Base-by-base conservation (phyloP, 2,888 invertebrate genomes). In the Ectemnius cavifrons region DNA sequence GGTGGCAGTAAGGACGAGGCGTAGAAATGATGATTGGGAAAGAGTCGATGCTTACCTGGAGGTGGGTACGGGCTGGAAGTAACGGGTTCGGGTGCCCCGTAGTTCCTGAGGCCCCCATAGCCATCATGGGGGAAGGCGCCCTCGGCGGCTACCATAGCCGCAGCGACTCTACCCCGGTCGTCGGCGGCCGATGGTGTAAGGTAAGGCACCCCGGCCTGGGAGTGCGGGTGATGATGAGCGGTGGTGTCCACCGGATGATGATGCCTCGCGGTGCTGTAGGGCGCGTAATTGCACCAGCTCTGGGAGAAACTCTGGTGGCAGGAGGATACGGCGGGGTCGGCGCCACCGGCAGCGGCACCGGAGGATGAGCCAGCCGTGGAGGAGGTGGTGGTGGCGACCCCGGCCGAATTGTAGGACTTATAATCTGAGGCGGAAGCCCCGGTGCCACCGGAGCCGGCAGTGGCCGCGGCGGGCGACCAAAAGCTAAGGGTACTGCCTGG, bases 1-100 rank as follows among this genome's bases (percentile, higher is more conserved):
- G 52, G 52, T 23, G 23, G 14, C 49, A 49, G 49, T n/a, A 52
- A 18, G 52, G 18, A 52, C 5, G 11, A 11, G 37, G 11, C 37
- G 37, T 8, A 37, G 37, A 37, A 37, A 6, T 37, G 37, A 11
- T 11, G 23, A 23, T 23, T 23, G 11, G 37, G 37, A 37, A 37
- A 37, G 86, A 87, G 82, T 86, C 81, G 88, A 89, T 92, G 93
- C 89, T 93, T 94, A 94, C 96, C 95, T 93, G 96, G 94, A 88
- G 96, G 95, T 88, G 95, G 95, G 87, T 96, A 96, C 57, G 96
- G 95, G 73, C 94, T 95, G 85, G 95, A 94, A 85, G 94, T 94
- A 80, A 95, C 95, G 60, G 94, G 93, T 90, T 95, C 95, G 2
- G 94, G 94, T 67, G 93, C 94, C 47, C 92, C 93, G 91, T 96